phyloP scores from a whole-genome alignment of 2,113 vertebrate species.

The Dipodomys merriami region DNA sequence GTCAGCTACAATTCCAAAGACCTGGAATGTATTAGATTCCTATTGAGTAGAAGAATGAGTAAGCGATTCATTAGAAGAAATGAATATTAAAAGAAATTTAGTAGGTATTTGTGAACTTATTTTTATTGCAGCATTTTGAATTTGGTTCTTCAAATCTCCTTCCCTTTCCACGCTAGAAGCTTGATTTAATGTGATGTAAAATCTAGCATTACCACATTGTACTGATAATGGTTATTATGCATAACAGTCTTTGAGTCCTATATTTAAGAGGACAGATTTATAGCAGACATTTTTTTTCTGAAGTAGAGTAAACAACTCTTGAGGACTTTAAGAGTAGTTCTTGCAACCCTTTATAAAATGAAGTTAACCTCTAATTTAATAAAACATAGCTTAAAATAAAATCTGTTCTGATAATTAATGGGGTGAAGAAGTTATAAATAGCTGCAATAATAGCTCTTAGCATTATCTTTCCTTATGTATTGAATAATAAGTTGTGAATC shows the following conservation, averaged over 20 bases:
- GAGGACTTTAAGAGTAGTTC: neutral
- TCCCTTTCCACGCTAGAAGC: neutral
- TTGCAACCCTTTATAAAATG: neutral
- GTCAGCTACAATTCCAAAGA: accelerated
- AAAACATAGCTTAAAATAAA: slow-evolving; percentile 1
- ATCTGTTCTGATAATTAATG: neutral
- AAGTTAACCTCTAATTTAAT: neutral
- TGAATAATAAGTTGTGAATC: neutral
- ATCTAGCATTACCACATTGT: neutral
- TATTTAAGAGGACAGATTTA: neutral
- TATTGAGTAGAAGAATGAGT: neutral
- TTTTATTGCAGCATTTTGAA: neutral
- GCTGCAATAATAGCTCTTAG: neutral
- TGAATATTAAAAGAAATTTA: neutral
- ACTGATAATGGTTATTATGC: neutral
- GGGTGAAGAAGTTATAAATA: neutral
- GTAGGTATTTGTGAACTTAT: neutral
- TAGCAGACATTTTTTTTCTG: neutral
- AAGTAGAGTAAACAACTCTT: neutral
- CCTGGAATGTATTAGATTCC: too few species aligned
- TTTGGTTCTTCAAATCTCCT: neutral
- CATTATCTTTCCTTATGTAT: neutral
- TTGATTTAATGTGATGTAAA: neutral
- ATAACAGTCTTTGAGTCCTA: neutral
- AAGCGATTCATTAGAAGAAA: neutral